Percentiles rank a stretch among this genome's conserved stretches.
phyloP scores from a whole-genome alignment of 2,113 vertebrate species.

The Calyptomena viridis region DNA sequence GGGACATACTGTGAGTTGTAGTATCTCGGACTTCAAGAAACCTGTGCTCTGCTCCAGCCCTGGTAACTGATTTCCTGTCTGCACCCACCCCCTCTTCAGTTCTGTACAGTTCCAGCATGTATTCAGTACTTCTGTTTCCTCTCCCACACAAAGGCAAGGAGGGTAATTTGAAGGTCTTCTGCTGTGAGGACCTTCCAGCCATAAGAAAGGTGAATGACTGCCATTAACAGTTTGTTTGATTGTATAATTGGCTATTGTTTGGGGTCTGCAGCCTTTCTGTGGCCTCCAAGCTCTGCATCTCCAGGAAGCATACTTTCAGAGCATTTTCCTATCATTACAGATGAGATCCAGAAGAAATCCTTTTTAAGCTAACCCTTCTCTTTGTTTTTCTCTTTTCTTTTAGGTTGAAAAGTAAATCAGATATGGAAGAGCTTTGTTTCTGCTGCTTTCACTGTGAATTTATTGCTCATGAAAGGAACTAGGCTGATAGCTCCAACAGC shows the following conservation, averaged over 20 bases:
- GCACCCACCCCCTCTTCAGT: background rate
- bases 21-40: background rate
- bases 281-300: background rate
- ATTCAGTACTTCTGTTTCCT: background rate
- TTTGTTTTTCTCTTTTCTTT: background rate
- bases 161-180: background rate
- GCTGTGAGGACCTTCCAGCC: background rate
- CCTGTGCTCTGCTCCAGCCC: background rate
- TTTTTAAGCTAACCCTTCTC: background rate
- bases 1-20: background rate
- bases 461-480: background rate
- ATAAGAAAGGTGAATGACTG: background rate
- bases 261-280: background rate
- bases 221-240: background rate
- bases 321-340: background rate
- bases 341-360: background rate
- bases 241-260: background rate
- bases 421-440: background rate
- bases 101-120: background rate
- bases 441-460: background rate
- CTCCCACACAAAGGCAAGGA: background rate
- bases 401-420: background rate
- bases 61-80: background rate
- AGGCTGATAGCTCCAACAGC: background rate
- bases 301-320: background rate